phyloP scores from a whole-genome alignment of 2,113 vertebrate genomes.

The Phylloscopus trochilus region DNA sequence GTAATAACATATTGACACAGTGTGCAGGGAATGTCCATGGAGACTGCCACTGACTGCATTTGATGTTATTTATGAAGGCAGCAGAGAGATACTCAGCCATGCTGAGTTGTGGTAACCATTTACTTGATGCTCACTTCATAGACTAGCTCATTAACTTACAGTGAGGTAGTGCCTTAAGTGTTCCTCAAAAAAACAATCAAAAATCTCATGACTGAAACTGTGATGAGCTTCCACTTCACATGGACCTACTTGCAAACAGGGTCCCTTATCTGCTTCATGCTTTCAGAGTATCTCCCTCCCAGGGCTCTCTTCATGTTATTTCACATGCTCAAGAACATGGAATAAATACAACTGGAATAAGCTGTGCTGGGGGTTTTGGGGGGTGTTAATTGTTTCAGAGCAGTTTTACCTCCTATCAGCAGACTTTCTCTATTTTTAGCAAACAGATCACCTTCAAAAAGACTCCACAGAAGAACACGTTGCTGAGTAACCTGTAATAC shows the following conservation, averaged over 20 bases:
- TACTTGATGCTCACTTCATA: neutral
- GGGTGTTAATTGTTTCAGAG: neutral
- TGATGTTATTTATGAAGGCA: neutral
- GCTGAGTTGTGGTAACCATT: neutral
- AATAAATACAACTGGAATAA: neutral
- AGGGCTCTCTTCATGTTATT: neutral
- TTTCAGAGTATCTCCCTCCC: neutral
- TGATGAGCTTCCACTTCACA: neutral
- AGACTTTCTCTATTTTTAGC: neutral
- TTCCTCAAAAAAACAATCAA: neutral
- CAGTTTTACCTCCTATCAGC: neutral
- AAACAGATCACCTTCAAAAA: neutral
- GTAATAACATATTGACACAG: neutral
- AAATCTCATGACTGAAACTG: neutral
- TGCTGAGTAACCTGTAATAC: neutral
- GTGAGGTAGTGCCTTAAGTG: neutral
- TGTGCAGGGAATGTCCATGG: rapidly evolving
- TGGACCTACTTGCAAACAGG: neutral
- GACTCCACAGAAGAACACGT: rapidly evolving
- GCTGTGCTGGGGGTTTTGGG: neutral
- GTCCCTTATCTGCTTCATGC: neutral
- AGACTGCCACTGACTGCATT: neutral
- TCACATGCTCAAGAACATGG: neutral
- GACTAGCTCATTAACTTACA: neutral
- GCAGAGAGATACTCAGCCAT: neutral